Conservation (phyloP, 2,888 invertebrate genomes). For the Coecobrya sp. region DNA sequence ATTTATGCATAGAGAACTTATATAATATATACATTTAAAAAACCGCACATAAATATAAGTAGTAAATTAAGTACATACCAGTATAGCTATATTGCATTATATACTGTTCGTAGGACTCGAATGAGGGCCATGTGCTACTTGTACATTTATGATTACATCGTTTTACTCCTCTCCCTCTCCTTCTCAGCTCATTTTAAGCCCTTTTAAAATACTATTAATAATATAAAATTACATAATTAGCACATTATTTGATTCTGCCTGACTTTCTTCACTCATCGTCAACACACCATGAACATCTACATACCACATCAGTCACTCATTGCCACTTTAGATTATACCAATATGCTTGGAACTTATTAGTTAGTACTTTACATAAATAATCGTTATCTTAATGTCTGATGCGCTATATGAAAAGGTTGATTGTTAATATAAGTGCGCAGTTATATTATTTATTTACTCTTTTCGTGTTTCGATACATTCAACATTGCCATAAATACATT, state of each 20-base stretch:
- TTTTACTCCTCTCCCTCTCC: not conserved
- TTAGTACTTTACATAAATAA: not conserved
- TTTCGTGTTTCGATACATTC: not conserved
- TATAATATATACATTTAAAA: not conserved
- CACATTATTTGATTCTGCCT: conserved; percentile 13
- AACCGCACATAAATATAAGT: no score
- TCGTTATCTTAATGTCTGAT: not conserved
- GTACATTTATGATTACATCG: not conserved
- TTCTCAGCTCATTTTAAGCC: conserved; percentile 42
- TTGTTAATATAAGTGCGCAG: not conserved
- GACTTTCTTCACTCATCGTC: conserved; percentile 49
- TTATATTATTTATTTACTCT: not conserved
- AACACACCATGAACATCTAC: not conserved
- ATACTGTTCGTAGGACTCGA: not conserved
- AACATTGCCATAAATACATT: not conserved
- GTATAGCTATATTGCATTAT: not conserved
- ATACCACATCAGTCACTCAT: conserved; percentile 23
- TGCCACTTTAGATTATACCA: conserved; percentile 1
- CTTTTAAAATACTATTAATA: conserved; percentile 42
- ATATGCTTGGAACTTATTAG: conserved; percentile 28
- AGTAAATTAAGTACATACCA: not conserved
- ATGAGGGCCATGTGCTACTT: not conserved
- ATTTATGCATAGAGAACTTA: not conserved
- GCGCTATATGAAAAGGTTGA: not conserved
- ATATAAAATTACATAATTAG: conserved; percentile 53